Conservation (phyloP, 2,888 invertebrate species). For the Alcis repandata region DNA sequence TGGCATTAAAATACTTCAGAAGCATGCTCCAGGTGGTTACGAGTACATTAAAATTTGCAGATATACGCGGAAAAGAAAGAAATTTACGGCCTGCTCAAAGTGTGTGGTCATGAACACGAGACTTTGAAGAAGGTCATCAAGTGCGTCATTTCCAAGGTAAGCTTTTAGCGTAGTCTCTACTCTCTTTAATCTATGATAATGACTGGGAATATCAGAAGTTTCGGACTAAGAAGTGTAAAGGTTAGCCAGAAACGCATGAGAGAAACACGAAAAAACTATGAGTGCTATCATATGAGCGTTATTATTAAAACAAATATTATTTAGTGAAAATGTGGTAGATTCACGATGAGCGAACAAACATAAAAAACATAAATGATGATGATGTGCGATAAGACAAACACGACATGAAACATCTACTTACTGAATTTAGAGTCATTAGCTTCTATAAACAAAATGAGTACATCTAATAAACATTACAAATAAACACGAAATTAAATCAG, state of each 20-base stretch:
- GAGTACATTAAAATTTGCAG: conserved; percentile 61
- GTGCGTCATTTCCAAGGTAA: conserved; percentile 82
- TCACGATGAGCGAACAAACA: too few relatives aligned
- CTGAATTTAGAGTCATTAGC: conserved; percentile 23
- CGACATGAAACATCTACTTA: conserved; percentile 18
- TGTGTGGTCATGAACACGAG: conserved; percentile 80
- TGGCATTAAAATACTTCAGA: conserved; percentile 39
- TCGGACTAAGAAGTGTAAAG: not conserved
- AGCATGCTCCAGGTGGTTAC: conserved; percentile 36
- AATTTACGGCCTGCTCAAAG: conserved; percentile 71
- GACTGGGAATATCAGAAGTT: not conserved
- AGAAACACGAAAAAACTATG: not conserved
- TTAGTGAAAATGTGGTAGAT: too few relatives aligned
- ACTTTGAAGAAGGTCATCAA: conserved; percentile 80
- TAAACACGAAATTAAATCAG: conserved; percentile 21
- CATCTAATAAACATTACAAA: conserved; percentile 17
- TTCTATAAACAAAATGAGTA: conserved; percentile 22
- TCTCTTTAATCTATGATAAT: conserved; percentile 18
- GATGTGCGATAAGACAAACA: conserved; percentile 10
- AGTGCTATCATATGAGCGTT: not conserved
- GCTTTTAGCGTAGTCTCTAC: conserved; percentile 20
- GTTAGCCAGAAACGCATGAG: not conserved
- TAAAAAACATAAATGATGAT: conserved; percentile 6
- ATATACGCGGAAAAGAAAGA: conserved; percentile 72
- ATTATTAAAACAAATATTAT: not conserved